Evolutionary conservation across 2,888 invertebrate species (phyloP).

Genomic region (Torymus tubicola): DNA sequence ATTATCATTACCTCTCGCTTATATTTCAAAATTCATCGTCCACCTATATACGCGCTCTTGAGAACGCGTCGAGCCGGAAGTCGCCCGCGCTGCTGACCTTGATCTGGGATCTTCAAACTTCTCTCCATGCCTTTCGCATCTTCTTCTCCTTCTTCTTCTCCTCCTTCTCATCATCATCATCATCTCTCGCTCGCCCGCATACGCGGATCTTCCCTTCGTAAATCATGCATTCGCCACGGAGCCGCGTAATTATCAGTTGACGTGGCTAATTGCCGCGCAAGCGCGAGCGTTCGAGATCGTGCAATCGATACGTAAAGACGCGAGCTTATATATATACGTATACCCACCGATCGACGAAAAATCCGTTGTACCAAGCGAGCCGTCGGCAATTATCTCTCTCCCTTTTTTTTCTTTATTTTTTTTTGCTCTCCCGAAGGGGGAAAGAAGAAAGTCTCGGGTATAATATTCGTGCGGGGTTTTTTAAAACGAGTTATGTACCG

Average conservation of each 20-base stretch:
- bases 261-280: conserved; percentile 57
- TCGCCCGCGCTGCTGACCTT: conserved; percentile 36
- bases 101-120: conserved; percentile 38
- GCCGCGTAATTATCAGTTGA: conserved; percentile 61
- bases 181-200: neutral
- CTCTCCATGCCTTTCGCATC: too few relatives aligned
- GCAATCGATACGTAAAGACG: conserved; percentile 34
- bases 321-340: neutral
- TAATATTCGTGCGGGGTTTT: neutral
- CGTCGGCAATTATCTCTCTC: conserved; percentile 25
- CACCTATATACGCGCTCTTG: neutral
- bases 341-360: conserved; percentile 13
- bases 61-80: conserved; percentile 38
- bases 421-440: neutral
- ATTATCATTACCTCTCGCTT: too few relatives aligned
- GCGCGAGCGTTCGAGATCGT: conserved; percentile 19
- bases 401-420: neutral
- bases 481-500: neutral
- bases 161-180: neutral
- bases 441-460: conserved; percentile 13
- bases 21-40: too few relatives aligned
- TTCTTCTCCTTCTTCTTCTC: too few relatives aligned
- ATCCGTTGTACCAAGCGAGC: conserved; percentile 7
- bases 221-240: conserved; percentile 42
- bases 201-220: conserved; percentile 20